A percentile compares a stretch with the other conserved stretches of the same genome.
Evolutionary conservation across 2,113 vertebrate genomes (phyloP).

Genomic region (Macaca nemestrina): DNA sequence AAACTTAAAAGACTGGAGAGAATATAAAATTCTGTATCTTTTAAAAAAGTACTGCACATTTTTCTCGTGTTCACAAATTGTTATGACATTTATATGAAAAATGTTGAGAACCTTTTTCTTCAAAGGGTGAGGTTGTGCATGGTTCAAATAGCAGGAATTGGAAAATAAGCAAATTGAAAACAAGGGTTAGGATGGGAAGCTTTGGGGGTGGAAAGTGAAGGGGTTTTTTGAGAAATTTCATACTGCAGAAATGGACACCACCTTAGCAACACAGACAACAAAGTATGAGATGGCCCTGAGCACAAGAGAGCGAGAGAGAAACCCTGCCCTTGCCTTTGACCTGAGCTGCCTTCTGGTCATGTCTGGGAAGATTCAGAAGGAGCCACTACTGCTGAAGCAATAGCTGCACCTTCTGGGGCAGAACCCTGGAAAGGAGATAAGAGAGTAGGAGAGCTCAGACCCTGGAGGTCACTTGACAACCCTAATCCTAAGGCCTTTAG

Average conservation of each 20-base stretch:
- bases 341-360: background rate
- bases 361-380: background rate
- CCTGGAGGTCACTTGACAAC: background rate
- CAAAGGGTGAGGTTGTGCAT: background rate
- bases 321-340: background rate
- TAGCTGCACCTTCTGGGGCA: background rate
- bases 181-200: background rate
- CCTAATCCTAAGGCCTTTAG: background rate
- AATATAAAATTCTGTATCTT: background rate
- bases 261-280: background rate
- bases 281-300: background rate
- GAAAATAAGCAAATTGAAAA: background rate
- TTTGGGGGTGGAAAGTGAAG: background rate
- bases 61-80: constrained; percentile 27
- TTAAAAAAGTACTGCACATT: background rate
- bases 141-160: background rate
- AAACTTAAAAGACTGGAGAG: background rate
- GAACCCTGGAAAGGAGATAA: background rate
- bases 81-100: constrained; percentile 2
- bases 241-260: background rate
- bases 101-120: background rate
- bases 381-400: background rate
- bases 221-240: background rate
- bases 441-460: too few species aligned
- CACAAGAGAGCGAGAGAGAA: background rate